phyloP scores from a whole-genome alignment of 2,888 invertebrate species.

The Chrysodeixis includens region DNA sequence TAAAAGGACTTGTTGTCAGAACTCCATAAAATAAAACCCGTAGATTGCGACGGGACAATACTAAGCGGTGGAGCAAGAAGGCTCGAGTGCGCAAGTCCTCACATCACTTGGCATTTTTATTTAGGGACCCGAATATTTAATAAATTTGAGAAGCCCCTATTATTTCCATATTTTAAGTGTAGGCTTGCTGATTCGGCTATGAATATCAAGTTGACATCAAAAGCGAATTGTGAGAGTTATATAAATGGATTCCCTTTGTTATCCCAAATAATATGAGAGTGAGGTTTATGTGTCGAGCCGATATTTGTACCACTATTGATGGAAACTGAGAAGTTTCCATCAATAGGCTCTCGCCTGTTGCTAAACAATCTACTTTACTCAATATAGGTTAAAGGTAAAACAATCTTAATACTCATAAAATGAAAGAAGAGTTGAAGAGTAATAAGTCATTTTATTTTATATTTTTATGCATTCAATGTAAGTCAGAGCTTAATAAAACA shows the following conservation, averaged over 20 bases:
- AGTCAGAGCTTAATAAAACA: too few species aligned
- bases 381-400: too few species aligned
- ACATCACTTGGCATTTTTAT: slow-evolving; percentile 13
- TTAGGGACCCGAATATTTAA: slow-evolving; percentile 43
- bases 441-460: too few species aligned
- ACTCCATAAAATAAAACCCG: too few species aligned
- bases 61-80: background rate
- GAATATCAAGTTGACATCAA: slow-evolving; percentile 46
- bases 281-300: background rate
- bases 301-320: background rate
- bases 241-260: slow-evolving; percentile 19
- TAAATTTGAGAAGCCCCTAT: slow-evolving; percentile 45
- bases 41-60: background rate
- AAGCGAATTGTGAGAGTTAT: slow-evolving; percentile 13
- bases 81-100: background rate
- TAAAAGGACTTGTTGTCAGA: too few species aligned
- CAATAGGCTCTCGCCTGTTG: too few species aligned
- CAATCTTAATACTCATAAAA: too few species aligned
- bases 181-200: slow-evolving; percentile 40
- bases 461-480: too few species aligned
- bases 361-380: too few species aligned
- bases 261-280: background rate
- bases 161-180: slow-evolving; percentile 48
- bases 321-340: too few species aligned
- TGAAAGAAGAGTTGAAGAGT: too few species aligned